Base-by-base conservation (phyloP, 1,140 invertebrate species). In the Laupala kohalensis region DNA sequence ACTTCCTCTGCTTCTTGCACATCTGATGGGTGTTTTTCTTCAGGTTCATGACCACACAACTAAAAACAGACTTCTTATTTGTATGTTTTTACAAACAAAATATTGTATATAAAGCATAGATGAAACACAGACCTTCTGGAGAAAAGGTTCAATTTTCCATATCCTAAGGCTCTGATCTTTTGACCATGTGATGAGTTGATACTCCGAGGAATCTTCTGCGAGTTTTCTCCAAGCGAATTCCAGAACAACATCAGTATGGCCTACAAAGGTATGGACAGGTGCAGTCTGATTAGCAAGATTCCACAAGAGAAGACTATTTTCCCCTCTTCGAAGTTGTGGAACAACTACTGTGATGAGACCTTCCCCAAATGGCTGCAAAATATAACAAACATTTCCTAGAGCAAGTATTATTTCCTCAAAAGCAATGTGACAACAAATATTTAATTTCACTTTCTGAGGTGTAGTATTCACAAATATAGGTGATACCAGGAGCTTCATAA, bases 111-210 rank as follows among this genome's bases (percentile, higher is more conserved):
- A n/a, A n/a, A n/a, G n/a, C n/a, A n/a, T n/a, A n/a, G n/a, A n/a
- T n/a, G n/a, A n/a, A n/a, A n/a, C n/a, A n/a, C n/a, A n/a, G n/a
- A 86, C 85, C 78, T 92, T 93, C 74, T 93, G 87, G 69, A 97
- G 82, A 74, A 89, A 89, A 27, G 89, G 86, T 79, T 95, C 92
- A 75, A 97, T 91, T 78, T 89, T 89, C 90, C 95, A 97, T 23
- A 97, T 89, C 70, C 96, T 83, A 25, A 98, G 83, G 68, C 89
- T 94, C 76, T 96, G 93, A 85, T 98, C 95, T 78, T 94, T 90
- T 0, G 93, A 95, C 95, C 95, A 98, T 0, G 95, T 97, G 0
- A 98, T 88, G n/a, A 98, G 79, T 79, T 98, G 92, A 80, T 90
- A 90, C 76, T 94, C 90, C 66, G 75, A 81, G 76, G 78, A 86